A percentile compares a stretch with the other conserved stretches of the same genome.
Conservation (phyloP, 2,888 invertebrate genomes). For the Sminthurides aquaticus region DNA sequence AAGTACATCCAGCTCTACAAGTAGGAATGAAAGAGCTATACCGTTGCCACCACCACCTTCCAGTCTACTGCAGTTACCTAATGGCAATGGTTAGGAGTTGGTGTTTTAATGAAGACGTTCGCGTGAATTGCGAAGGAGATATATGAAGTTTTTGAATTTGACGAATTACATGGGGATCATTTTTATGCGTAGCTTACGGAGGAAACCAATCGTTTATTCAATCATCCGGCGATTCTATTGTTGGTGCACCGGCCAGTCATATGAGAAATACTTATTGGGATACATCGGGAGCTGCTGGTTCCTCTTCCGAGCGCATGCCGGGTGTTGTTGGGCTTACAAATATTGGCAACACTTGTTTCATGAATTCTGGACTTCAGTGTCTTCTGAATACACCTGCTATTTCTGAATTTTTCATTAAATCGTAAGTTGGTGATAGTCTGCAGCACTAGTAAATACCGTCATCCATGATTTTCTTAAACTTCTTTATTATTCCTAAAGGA, state of each 20-base stretch:
- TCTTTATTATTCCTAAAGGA: not conserved
- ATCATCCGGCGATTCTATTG: constrained; percentile 11
- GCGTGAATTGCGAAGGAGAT: not conserved
- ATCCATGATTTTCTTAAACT: too few species aligned
- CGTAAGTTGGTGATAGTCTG: too few species aligned
- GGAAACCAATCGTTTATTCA: constrained; percentile 37
- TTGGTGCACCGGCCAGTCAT: not conserved
- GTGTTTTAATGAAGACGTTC: not conserved
- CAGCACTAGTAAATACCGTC: not conserved
- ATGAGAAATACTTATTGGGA: constrained; percentile 13
- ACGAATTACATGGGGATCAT: too few species aligned
- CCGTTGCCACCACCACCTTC: not conserved
- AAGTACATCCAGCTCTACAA: not conserved
- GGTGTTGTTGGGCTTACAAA: constrained; percentile 53
- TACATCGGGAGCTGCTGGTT: not conserved
- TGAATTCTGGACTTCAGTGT: constrained; percentile 55
- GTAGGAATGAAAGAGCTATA: not conserved
- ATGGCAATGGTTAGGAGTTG: not conserved
- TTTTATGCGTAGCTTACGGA: constrained; percentile 38
- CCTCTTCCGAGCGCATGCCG: constrained; percentile 25
- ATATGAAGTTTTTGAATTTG: not conserved
- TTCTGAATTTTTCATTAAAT: constrained; percentile 51
- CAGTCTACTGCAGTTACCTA: not conserved
- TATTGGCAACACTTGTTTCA: constrained; percentile 55
- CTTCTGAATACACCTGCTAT: constrained; percentile 53